Conservation (phyloP, 2,113 vertebrate species). For the Anser cygnoides region DNA sequence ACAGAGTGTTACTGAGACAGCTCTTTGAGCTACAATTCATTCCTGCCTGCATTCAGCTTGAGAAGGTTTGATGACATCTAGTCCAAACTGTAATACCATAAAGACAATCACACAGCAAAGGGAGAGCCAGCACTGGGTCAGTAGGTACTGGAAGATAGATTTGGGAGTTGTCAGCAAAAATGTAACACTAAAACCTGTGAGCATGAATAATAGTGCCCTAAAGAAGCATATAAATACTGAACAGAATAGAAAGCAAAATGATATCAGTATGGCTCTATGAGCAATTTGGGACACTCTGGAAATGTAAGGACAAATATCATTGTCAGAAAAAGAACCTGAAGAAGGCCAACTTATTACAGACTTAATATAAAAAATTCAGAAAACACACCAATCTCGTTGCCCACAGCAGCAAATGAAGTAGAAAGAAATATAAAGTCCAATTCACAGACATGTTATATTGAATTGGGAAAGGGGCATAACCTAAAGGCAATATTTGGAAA, state of each 20-base stretch:
- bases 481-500: neutral
- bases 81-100: neutral
- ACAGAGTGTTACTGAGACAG: neutral
- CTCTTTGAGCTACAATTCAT: neutral
- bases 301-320: constrained; percentile 8
- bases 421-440: neutral
- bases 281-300: neutral
- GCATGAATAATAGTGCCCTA: constrained; percentile 40
- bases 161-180: constrained; percentile 61
- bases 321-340: constrained; percentile 6
- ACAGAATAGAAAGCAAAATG: constrained; percentile 21
- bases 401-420: neutral
- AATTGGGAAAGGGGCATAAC: neutral
- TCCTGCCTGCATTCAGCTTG: neutral
- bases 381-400: neutral
- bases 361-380: neutral
- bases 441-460: neutral
- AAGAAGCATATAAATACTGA: constrained; percentile 39
- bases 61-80: constrained; percentile 40
- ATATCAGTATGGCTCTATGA: neutral
- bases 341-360: neutral
- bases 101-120: constrained; percentile 32
- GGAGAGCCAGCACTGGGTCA: constrained; percentile 66
- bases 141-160: constrained; percentile 47
- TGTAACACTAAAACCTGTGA: constrained; percentile 44